These are phyloP conservation scores for Apoda limacodes DNA, from an alignment of 2,888 invertebrate genomes.

Conservation along the genomic window DNA sequence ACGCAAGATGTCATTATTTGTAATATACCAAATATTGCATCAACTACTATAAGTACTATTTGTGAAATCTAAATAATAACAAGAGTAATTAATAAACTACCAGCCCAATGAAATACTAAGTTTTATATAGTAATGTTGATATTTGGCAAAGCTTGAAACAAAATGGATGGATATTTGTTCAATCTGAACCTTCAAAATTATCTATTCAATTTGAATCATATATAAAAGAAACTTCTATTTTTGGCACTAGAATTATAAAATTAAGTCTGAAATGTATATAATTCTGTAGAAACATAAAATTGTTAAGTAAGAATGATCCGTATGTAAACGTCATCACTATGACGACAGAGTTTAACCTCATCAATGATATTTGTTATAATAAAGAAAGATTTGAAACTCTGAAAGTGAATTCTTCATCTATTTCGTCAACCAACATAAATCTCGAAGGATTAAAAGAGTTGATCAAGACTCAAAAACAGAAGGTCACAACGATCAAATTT, in stretches of 20 bases:
- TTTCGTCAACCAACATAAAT: conserved; percentile 4
- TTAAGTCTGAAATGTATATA: too few relatives aligned
- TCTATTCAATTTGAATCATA: conserved; percentile 6
- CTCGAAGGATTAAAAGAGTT: conserved; percentile 2
- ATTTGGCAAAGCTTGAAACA: too few relatives aligned
- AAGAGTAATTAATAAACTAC: too few relatives aligned
- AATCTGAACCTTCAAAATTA: too few relatives aligned
- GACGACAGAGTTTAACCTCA: too few relatives aligned
- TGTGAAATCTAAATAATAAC: conserved; percentile 11
- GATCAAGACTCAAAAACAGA: too few relatives aligned
- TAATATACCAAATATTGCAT: conserved; percentile 6
- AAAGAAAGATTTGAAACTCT: conserved; percentile 1
- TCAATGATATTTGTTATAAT: conserved; percentile 10
- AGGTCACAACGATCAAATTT: too few relatives aligned
- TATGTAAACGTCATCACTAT: too few relatives aligned
- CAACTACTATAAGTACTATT: conserved; percentile 3
- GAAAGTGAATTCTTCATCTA: not conserved
- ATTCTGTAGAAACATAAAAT: conserved; percentile 8
- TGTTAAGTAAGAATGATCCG: conserved; percentile 7
- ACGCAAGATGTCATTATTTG: conserved; percentile 4
- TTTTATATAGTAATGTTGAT: too few relatives aligned
- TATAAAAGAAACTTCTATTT: too few relatives aligned
- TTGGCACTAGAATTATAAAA: too few relatives aligned
- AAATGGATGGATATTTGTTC: too few relatives aligned
- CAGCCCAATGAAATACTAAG: conserved; percentile 8